phyloP scores from a whole-genome alignment of 2,113 vertebrate species.

The Muscicapa adusta region DNA sequence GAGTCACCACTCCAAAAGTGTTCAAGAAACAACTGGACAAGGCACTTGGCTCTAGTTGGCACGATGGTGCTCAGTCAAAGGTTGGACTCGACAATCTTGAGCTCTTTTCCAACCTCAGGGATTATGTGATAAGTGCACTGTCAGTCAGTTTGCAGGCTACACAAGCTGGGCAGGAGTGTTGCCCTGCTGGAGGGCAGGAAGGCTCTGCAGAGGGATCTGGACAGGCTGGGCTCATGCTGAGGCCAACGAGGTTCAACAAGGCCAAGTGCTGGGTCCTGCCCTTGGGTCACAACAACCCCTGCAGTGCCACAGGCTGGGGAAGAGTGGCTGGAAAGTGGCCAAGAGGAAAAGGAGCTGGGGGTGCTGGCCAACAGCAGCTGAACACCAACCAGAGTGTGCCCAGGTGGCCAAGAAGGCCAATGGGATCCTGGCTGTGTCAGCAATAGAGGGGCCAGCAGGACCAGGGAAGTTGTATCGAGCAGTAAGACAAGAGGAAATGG shows the following conservation, averaged over 20 bases:
- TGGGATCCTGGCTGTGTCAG: not conserved
- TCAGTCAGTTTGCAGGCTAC: accelerated
- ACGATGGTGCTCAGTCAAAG: not conserved
- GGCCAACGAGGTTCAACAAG: not conserved
- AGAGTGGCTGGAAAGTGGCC: not conserved
- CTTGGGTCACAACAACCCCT: not conserved
- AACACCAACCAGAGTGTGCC: not conserved
- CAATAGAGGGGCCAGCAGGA: not conserved
- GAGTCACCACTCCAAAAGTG: not conserved
- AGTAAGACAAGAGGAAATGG: not conserved
- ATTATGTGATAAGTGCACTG: not conserved
- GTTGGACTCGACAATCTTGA: not conserved
- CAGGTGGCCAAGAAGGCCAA: not conserved
- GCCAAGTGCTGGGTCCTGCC: not conserved
- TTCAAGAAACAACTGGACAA: not conserved
- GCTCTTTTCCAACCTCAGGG: not conserved
- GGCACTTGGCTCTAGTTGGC: not conserved
- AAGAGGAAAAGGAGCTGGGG: not conserved
- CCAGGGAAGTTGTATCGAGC: accelerated
- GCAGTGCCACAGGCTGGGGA: not conserved
- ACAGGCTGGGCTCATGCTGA: not conserved
- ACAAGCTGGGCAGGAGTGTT: not conserved
- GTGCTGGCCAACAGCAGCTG: not conserved
- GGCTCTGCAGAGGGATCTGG: not conserved
- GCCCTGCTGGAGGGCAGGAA: not conserved